These are phyloP conservation scores for Zaprionus kolodkinae DNA, from an alignment of 1,140 invertebrate species.

Conservation along the genomic window DNA sequence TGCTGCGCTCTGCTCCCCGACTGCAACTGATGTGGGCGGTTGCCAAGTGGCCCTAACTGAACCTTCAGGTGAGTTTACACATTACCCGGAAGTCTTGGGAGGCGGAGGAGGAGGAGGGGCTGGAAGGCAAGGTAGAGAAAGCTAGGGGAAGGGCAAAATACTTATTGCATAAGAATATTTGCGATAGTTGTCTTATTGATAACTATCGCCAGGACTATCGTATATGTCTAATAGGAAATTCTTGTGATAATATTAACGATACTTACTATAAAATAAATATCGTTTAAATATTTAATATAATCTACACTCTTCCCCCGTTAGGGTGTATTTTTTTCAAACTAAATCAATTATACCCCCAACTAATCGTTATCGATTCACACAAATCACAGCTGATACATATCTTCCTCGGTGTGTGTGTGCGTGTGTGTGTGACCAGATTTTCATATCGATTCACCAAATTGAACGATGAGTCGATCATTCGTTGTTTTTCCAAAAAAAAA, in stretches of 20 bases:
- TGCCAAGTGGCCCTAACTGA: conserved; percentile 63
- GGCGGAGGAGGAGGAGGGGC: no score
- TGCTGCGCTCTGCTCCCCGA: conserved; percentile 41
- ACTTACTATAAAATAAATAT: no score
- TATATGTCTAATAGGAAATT: no score
- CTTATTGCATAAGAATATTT: not conserved
- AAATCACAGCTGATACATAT: not conserved
- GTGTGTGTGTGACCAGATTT: not conserved
- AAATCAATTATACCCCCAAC: not conserved
- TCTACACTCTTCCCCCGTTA: not conserved
- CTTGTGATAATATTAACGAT: no score
- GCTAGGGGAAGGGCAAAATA: no score
- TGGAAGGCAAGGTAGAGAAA: not conserved
- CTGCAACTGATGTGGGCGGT: conserved; percentile 19
- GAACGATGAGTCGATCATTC: not conserved
- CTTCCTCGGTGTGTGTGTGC: not conserved
- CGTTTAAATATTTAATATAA: not conserved
- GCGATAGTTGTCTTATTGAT: not conserved
- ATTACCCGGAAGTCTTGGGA: not conserved
- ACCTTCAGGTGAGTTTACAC: conserved; percentile 56
- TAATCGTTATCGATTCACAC: not conserved
- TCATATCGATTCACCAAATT: not conserved
- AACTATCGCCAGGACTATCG: not conserved
- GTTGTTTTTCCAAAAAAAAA: not conserved
- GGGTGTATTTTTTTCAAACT: not conserved